Percentiles rank a stretch among this genome's conserved stretches.
phyloP scores from a whole-genome alignment of 2,797 vertebrate species.

The Paedocypris micromegethes region DNA sequence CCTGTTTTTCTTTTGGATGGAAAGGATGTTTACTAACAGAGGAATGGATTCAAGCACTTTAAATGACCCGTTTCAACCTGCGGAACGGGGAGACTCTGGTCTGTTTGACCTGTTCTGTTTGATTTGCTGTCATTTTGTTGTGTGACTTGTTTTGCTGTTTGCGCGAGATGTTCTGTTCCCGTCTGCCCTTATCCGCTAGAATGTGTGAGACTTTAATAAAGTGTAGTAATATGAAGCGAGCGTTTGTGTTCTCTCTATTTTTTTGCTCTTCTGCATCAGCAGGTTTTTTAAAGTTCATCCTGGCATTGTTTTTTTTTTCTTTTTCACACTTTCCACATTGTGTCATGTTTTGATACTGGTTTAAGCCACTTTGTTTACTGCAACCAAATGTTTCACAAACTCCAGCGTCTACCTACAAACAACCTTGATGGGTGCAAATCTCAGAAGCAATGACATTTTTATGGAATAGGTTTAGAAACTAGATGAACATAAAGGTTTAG shows the following conservation, averaged over 20 bases:
- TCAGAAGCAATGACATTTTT: too few relatives aligned
- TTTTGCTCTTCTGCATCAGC: neutral
- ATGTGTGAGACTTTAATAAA: constrained; percentile 25
- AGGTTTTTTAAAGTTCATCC: neutral
- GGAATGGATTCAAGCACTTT: constrained; percentile 38
- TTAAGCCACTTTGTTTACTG: constrained; percentile 2
- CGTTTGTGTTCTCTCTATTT: neutral
- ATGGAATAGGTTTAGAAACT: too few relatives aligned
- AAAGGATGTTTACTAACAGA: constrained; percentile 23
- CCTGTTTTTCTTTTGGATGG: constrained; percentile 15
- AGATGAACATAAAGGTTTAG: too few relatives aligned
- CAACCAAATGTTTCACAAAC: constrained; percentile 2
- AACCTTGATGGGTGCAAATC: neutral
- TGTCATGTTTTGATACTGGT: neutral
- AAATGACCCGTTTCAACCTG: constrained; percentile 31
- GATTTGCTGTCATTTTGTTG: constrained; percentile 19
- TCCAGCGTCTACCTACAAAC: neutral
- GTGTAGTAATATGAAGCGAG: neutral
- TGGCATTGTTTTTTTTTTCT: neutral
- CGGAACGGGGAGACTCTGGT: neutral
- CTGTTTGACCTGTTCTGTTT: constrained; percentile 9
- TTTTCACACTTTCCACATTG: constrained; percentile 1
- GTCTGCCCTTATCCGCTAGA: constrained; percentile 11
- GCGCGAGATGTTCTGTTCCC: constrained; percentile 1
- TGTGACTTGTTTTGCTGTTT: constrained; percentile 22